These are phyloP conservation scores for Thalassoma bifasciatum DNA, from an alignment of 2,113 vertebrate species.

Conservation along the genomic window DNA sequence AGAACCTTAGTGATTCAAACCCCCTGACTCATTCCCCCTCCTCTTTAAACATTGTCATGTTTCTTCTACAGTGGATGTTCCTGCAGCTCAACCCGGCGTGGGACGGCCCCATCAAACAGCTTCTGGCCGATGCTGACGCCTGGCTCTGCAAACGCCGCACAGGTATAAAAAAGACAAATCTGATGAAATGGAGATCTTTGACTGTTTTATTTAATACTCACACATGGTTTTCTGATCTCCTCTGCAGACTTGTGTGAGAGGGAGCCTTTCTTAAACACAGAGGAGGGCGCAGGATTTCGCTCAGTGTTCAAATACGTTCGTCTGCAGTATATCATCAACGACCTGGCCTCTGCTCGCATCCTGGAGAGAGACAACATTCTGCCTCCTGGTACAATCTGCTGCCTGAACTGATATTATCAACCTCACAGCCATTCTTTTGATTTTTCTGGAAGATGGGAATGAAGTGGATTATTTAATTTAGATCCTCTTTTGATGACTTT, in stretches of 20 bases:
- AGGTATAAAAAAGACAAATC: slow-evolving; percentile 75
- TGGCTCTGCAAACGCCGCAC: slow-evolving; percentile 93
- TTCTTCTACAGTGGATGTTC: slow-evolving; percentile 92
- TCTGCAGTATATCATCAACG: slow-evolving; percentile 96
- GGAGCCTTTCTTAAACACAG: slow-evolving; percentile 88
- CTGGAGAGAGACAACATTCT: slow-evolving; percentile 92
- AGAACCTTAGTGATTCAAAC: not conserved
- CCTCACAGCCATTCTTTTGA: not conserved
- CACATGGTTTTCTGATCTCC: not conserved
- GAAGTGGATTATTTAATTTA: not conserved
- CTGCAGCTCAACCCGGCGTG: slow-evolving; percentile 94
- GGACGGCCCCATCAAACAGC: slow-evolving; percentile 94
- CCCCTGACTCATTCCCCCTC: not conserved
- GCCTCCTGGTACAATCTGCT: slow-evolving; percentile 85
- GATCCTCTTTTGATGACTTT: not conserved
- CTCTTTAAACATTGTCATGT: not conserved
- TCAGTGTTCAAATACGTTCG: slow-evolving; percentile 89
- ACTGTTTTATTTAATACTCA: not conserved
- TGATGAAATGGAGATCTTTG: not conserved
- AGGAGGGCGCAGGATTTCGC: slow-evolving; percentile 85
- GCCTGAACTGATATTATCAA: not conserved
- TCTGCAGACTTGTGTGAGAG: slow-evolving; percentile 85
- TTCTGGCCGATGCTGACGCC: slow-evolving; percentile 90
- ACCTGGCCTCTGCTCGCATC: slow-evolving; percentile 93
- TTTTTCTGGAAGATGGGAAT: not conserved